These are phyloP conservation scores for Tachystola acroxantha DNA, from an alignment of 2,888 invertebrate species.

Conservation along the genomic window DNA sequence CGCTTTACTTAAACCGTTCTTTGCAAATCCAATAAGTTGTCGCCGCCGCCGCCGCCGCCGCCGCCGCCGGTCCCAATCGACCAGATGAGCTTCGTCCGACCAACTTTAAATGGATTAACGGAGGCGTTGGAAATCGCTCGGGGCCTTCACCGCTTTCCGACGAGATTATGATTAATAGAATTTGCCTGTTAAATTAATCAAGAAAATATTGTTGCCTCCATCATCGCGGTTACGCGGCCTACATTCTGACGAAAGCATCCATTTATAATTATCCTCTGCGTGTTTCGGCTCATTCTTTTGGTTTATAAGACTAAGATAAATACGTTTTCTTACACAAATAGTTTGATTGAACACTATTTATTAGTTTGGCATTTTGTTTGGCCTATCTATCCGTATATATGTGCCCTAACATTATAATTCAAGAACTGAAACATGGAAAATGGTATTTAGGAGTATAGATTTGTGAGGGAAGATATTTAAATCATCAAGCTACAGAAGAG, in stretches of 20 bases:
- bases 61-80: constrained; percentile 12
- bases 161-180: constrained; percentile 40
- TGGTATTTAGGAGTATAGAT: too few relatives aligned
- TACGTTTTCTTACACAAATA: not conserved
- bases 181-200: constrained; percentile 36
- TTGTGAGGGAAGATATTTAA: too few relatives aligned
- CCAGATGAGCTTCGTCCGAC: constrained; percentile 13
- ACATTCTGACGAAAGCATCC: not conserved
- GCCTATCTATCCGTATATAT: too few relatives aligned
- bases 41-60: not conserved
- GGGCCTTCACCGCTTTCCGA: constrained; percentile 20
- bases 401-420: too few relatives aligned
- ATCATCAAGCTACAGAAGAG: too few relatives aligned
- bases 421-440: too few relatives aligned
- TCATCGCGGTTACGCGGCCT: not conserved
- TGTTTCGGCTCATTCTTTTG: not conserved
- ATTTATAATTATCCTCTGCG: not conserved
- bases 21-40: constrained; percentile 9
- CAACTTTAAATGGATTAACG: constrained; percentile 34
- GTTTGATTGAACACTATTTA: too few relatives aligned
- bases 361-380: too few relatives aligned
- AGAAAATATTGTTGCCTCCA: constrained; percentile 17
- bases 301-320: not conserved
- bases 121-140: constrained; percentile 26
- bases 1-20: constrained; percentile 19